A percentile compares a stretch with the other conserved stretches of the same genome.
Evolutionary conservation across 1,140 invertebrate species (phyloP).

Genomic region (Luehdorfia chinensis): DNA sequence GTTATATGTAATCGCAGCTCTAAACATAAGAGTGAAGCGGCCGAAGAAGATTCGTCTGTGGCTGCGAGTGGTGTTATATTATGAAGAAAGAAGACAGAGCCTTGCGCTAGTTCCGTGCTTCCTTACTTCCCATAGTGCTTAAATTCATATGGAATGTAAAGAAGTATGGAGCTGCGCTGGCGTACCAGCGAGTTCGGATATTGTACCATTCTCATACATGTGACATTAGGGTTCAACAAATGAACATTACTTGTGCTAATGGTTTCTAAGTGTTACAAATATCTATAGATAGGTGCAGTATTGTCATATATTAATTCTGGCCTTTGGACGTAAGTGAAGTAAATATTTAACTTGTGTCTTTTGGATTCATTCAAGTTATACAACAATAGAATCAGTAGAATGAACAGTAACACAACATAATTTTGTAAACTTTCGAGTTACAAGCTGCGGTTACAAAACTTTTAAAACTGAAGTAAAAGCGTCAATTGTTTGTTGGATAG

Average conservation of each 20-base stretch:
- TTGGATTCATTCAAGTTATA: too few relatives aligned
- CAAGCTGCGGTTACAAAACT: constrained; percentile 15
- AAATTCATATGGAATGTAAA: constrained; percentile 96
- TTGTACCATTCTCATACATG: constrained; percentile 29
- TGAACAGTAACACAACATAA: constrained; percentile 4
- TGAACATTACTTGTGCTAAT: too few relatives aligned
- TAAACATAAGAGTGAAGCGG: constrained; percentile 13
- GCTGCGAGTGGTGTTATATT: constrained; percentile 19
- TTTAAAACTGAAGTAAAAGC: constrained; percentile 18
- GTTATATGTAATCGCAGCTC: constrained; percentile 16
- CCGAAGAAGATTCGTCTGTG: constrained; percentile 24
- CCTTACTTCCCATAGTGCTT: constrained; percentile 96
- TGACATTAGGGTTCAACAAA: constrained; percentile 29
- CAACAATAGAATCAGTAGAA: constrained; percentile 4
- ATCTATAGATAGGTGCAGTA: too few relatives aligned
- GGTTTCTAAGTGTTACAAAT: too few relatives aligned
- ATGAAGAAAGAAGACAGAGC: constrained; percentile 60
- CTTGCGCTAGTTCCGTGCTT: constrained; percentile 92
- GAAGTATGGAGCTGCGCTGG: constrained; percentile 92
- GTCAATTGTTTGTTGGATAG: constrained; percentile 50
- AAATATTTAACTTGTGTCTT: too few relatives aligned
- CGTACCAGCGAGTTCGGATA: constrained; percentile 46
- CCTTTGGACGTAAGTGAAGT: too few relatives aligned
- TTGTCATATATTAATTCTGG: too few relatives aligned
- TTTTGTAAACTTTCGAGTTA: constrained; percentile 8